These are phyloP conservation scores for Stenoptilia bipunctidactyla DNA, from an alignment of 2,888 invertebrate genomes.

Conservation along the genomic window DNA sequence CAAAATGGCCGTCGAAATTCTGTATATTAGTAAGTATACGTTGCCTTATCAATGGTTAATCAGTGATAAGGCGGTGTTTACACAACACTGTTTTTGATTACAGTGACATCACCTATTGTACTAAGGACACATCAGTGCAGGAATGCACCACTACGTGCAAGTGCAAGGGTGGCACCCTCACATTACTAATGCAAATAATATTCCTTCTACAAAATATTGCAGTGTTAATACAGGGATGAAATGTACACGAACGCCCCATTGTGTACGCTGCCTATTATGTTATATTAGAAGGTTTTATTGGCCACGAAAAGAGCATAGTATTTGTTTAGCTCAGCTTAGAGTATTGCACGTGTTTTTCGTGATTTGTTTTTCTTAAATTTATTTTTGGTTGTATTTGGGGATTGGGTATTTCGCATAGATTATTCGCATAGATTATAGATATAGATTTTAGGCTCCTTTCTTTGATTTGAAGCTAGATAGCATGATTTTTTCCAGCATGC, in stretches of 20 bases:
- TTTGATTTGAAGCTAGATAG: not conserved
- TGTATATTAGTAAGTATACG: too few species aligned
- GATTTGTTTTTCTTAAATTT: conserved; percentile 15
- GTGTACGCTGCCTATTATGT: conserved; percentile 46
- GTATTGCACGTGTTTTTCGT: conserved; percentile 6
- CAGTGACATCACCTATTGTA: not conserved
- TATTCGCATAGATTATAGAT: not conserved
- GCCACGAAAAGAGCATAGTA: conserved; percentile 36
- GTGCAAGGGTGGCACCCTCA: conserved; percentile 32
- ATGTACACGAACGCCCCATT: conserved; percentile 39
- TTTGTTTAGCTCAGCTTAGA: conserved; percentile 17
- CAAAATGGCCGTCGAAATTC: too few species aligned
- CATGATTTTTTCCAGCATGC: too few species aligned
- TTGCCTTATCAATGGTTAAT: too few species aligned
- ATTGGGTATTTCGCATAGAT: not conserved
- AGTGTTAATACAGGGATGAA: conserved; percentile 61
- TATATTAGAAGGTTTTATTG: conserved; percentile 54
- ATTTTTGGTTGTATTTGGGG: not conserved
- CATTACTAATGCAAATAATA: conserved; percentile 61
- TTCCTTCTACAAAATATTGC: conserved; percentile 59
- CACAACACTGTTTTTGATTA: not conserved
- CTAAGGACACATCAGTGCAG: conserved; percentile 44
- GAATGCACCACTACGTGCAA: conserved; percentile 40
- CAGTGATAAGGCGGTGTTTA: too few species aligned
- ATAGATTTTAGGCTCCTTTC: too few species aligned